Conservation (phyloP, 2,888 invertebrate species). For the Mimas tiliae region DNA sequence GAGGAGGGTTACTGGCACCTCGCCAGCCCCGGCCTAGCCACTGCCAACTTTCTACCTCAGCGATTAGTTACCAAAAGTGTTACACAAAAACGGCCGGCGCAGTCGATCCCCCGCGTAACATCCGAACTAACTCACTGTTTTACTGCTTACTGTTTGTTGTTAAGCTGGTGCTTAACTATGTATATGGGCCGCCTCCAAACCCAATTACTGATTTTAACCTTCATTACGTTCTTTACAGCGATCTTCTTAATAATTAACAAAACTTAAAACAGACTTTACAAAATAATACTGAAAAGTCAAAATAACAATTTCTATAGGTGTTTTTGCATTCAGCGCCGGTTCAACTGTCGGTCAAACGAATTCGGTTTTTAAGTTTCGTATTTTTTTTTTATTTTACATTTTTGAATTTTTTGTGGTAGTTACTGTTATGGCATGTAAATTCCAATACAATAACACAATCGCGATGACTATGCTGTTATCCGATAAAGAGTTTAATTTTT, state of each 20-base stretch:
- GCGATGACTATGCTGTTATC: no score
- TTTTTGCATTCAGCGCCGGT: no score
- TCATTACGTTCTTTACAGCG: not conserved
- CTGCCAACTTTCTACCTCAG: conserved; percentile 43
- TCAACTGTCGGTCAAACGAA: no score
- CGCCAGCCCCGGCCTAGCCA: conserved; percentile 17
- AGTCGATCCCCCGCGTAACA: not conserved
- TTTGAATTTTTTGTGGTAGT: no score
- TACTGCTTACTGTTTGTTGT: conserved; percentile 1
- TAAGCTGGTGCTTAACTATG: not conserved
- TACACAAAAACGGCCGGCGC: conserved; percentile 43
- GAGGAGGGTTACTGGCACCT: conserved; percentile 16
- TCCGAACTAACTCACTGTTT: conserved; percentile 5
- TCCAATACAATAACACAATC: no score
- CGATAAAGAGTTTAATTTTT: no score
- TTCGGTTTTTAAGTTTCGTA: no score
- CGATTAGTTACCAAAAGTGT: conserved; percentile 51
- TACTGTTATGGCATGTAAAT: no score
- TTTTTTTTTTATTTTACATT: no score
- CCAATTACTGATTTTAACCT: not conserved
- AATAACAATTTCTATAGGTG: no score
- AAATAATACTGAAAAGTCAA: no score
- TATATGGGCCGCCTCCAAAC: not conserved
- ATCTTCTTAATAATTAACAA: not conserved
- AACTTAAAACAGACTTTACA: no score